phyloP scores from a whole-genome alignment of 2,888 invertebrate species.

The Cataglyphis livida region DNA sequence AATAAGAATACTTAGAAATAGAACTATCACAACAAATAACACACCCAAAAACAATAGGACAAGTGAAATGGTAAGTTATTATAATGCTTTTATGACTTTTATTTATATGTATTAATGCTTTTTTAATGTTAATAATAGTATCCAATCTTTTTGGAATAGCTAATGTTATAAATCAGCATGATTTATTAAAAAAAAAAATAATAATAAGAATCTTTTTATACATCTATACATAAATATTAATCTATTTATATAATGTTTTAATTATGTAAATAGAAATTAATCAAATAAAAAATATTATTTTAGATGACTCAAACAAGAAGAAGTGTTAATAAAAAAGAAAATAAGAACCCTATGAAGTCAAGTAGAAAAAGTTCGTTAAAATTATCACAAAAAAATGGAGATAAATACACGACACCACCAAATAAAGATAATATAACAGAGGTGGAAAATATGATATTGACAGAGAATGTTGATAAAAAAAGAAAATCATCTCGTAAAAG shows the following conservation, averaged over 20 bases:
- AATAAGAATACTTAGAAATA: slow-evolving; percentile 67
- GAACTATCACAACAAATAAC: slow-evolving; percentile 55
- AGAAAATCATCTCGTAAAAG: slow-evolving; percentile 71
- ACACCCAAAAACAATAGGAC: slow-evolving; percentile 45
- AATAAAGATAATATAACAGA: slow-evolving; percentile 13
- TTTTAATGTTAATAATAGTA: not conserved
- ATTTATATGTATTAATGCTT: not conserved
- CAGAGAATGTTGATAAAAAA: slow-evolving; percentile 8
- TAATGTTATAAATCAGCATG: not conserved
- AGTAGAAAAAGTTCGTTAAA: slow-evolving; percentile 52
- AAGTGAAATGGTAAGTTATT: slow-evolving; percentile 44
- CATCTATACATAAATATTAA: not conserved
- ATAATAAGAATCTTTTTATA: not conserved
- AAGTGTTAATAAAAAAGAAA: slow-evolving; percentile 50
- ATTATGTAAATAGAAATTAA: not conserved
- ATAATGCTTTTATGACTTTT: not conserved
- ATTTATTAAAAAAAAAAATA: not conserved
- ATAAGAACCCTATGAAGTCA: slow-evolving; percentile 39
- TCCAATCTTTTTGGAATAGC: not conserved
- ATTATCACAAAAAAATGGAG: not conserved
- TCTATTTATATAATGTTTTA: slow-evolving; percentile 14
- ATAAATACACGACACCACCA: not conserved
- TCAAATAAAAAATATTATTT: not conserved
- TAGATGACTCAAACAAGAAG: slow-evolving; percentile 20
- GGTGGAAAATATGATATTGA: not conserved